Evolutionary conservation across 2,113 vertebrate species (phyloP).

Genomic region (Xenopus laevis): DNA sequence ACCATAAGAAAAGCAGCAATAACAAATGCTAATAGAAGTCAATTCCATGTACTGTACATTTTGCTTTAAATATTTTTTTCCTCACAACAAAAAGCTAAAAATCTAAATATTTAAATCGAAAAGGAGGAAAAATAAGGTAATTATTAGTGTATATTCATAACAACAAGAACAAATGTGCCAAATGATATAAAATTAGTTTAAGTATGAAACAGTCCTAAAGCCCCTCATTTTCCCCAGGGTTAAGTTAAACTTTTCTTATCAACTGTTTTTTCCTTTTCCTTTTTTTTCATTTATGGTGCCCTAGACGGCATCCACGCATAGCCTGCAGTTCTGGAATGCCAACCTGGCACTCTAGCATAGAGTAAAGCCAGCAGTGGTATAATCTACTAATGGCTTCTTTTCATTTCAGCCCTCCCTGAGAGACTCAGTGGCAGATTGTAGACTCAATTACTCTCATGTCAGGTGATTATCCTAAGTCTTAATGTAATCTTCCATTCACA

Average conservation of each 20-base stretch:
- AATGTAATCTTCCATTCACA: constrained; percentile 95
- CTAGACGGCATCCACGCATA: constrained; percentile 56
- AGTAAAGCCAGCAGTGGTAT: constrained; percentile 67
- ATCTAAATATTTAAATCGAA: no score
- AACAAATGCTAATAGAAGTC: no score
- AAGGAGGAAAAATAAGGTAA: background rate
- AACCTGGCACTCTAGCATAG: constrained; percentile 61
- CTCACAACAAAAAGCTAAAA: no score
- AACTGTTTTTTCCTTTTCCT: constrained; percentile 30
- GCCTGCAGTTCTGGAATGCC: constrained; percentile 62
- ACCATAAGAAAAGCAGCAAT: no score
- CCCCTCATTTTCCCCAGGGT: constrained; percentile 13
- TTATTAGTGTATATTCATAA: constrained; percentile 5
- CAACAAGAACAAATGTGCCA: constrained; percentile 22
- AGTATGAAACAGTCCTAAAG: constrained; percentile 36
- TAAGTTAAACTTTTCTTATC: constrained; percentile 14
- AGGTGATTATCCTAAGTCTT: constrained; percentile 97
- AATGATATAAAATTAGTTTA: constrained; percentile 42
- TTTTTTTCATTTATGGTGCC: constrained; percentile 66
- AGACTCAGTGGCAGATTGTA: constrained; percentile 90
- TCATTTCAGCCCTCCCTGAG: constrained; percentile 74
- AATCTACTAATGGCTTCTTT: constrained; percentile 72
- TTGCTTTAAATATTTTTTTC: no score
- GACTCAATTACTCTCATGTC: constrained; percentile 95
- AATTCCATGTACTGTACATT: no score